A percentile compares a stretch with the other conserved stretches of the same genome.
phyloP scores from a whole-genome alignment of 1,140 invertebrate genomes.

The Drosophila sechellia region DNA sequence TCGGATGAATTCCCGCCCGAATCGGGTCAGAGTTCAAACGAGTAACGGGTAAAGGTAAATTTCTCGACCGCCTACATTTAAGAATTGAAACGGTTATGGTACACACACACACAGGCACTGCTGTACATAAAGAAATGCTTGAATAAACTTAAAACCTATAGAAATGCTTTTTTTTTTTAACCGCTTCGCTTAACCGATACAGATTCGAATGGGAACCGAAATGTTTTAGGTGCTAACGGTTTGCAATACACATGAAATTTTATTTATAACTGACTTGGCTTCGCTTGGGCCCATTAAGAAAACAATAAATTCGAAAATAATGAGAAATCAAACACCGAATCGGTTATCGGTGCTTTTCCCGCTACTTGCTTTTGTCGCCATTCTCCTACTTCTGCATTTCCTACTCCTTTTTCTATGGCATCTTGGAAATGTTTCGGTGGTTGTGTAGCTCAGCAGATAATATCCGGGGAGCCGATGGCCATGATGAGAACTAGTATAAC shows the following conservation, averaged over 20 bases:
- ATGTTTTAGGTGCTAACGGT: constrained; percentile 1
- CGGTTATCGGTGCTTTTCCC: neutral
- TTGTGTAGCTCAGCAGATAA: constrained; percentile 39
- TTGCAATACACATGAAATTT: constrained; percentile 60
- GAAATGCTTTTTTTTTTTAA: constrained; percentile 28
- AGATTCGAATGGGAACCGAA: neutral
- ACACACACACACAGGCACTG: constrained; percentile 21
- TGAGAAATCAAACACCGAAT: constrained; percentile 21
- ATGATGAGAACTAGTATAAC: constrained; percentile 73
- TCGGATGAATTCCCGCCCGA: constrained; percentile 1
- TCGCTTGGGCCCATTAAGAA: neutral
- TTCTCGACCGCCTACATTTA: neutral
- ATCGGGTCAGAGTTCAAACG: constrained; percentile 4
- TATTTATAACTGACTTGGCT: constrained; percentile 39
- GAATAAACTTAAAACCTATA: constrained; percentile 51
- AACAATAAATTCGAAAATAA: constrained; percentile 13
- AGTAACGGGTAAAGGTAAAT: constrained; percentile 53
- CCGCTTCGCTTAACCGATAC: constrained; percentile 9
- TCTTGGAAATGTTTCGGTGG: neutral
- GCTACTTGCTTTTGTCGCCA: neutral
- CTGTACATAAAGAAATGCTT: constrained; percentile 68
- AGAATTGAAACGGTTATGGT: constrained; percentile 52
- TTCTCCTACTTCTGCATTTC: neutral
- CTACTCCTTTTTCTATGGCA: neutral
- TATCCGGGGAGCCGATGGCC: constrained; percentile 74